Percentiles rank a stretch among this genome's conserved stretches.
Conservation (phyloP, 2,797 vertebrate genomes). For the Selene dorsalis region DNA sequence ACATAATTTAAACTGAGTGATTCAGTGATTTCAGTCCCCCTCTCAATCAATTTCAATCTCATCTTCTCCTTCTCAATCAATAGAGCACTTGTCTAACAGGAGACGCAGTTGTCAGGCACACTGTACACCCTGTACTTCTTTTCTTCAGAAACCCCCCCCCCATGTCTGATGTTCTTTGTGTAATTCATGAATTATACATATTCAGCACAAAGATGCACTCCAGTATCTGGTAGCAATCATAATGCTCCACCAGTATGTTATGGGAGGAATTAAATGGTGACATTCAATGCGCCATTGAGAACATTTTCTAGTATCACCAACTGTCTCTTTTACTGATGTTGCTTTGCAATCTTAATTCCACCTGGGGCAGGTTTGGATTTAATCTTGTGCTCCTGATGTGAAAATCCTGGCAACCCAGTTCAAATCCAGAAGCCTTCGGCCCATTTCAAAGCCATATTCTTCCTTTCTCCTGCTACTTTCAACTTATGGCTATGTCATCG, state of each 20-base stretch:
- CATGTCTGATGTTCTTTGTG: constrained; percentile 21
- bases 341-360: background rate
- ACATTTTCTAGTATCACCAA: background rate
- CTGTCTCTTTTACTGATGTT: background rate
- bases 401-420: background rate
- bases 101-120: constrained; percentile 22
- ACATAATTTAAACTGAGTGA: constrained; percentile 54
- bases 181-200: constrained; percentile 36
- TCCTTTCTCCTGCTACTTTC: background rate
- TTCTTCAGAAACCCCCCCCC: constrained; percentile 19
- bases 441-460: background rate
- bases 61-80: constrained; percentile 67
- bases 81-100: constrained; percentile 50
- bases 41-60: constrained; percentile 73
- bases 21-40: constrained; percentile 58
- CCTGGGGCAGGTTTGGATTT: background rate
- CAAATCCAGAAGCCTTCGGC: background rate
- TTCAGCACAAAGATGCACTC: constrained; percentile 15
- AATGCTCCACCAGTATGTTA: background rate
- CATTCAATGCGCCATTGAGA: background rate
- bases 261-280: background rate
- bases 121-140: constrained; percentile 22
- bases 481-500: constrained; percentile 2
- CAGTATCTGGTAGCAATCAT: constrained; percentile 10
- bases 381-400: background rate